Percentiles rank a stretch among this genome's conserved stretches.
phyloP scores from a whole-genome alignment of 2,888 invertebrate genomes.

The Scaeva pyrastri region DNA sequence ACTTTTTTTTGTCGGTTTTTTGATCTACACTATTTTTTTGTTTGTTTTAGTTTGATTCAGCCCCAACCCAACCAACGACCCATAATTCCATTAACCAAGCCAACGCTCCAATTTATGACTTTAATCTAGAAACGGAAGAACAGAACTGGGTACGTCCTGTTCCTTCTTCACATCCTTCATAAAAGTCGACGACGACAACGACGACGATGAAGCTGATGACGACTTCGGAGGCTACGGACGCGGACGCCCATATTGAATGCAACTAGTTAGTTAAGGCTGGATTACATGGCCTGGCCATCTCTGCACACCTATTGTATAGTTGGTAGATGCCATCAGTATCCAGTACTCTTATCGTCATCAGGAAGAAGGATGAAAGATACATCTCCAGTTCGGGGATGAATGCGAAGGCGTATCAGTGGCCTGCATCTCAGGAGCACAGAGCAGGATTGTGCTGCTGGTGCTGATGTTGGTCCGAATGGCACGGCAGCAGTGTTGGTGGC shows the following conservation, averaged over 20 bases:
- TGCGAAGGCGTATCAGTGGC: slow-evolving; percentile 54
- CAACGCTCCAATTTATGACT: slow-evolving; percentile 70
- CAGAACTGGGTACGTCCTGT: slow-evolving; percentile 26
- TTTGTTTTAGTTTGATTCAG: slow-evolving; percentile 36
- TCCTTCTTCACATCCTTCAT: slow-evolving; percentile 44
- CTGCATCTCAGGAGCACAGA: slow-evolving; percentile 24
- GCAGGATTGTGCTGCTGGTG: slow-evolving; percentile 11
- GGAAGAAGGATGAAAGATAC: slow-evolving; percentile 52
- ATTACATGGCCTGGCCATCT: slow-evolving; percentile 27
- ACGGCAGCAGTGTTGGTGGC: not conserved
- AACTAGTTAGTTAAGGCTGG: slow-evolving; percentile 55
- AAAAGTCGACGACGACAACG: not conserved
- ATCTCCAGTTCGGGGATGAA: slow-evolving; percentile 40
- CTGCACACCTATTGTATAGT: slow-evolving; percentile 9
- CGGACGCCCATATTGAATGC: slow-evolving; percentile 55
- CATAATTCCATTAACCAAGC: slow-evolving; percentile 73
- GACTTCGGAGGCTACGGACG: too few relatives aligned
- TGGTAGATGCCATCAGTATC: not conserved
- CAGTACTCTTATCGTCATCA: slow-evolving; percentile 12
- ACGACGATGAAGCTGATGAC: not conserved
- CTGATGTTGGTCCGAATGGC: slow-evolving; percentile 11
- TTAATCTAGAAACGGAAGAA: slow-evolving; percentile 55
- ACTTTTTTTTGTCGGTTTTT: slow-evolving; percentile 29
- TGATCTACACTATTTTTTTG: slow-evolving; percentile 12
- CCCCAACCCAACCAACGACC: slow-evolving; percentile 60